Conservation (phyloP, 2,888 invertebrate genomes). For the Heliothis peltigera region DNA sequence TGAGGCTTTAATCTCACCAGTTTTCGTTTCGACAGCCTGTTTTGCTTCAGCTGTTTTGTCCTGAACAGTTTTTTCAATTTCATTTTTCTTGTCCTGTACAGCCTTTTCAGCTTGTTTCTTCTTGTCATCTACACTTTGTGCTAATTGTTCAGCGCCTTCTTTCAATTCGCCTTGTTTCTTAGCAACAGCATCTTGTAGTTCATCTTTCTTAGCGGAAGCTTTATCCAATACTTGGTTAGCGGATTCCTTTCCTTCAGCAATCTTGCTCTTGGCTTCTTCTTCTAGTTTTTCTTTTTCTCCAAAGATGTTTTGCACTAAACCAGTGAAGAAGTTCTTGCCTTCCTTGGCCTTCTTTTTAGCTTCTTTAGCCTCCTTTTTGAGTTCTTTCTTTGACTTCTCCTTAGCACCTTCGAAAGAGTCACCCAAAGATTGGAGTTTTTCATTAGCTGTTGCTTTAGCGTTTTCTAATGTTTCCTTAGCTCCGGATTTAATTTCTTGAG, state of each 20-base stretch:
- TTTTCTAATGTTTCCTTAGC: conserved; percentile 73
- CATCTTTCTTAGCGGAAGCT: conserved; percentile 77
- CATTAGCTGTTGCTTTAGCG: conserved; percentile 71
- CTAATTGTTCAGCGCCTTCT: conserved; percentile 65
- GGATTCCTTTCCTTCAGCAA: conserved; percentile 79
- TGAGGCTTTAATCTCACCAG: conserved; percentile 65
- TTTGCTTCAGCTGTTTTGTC: conserved; percentile 67
- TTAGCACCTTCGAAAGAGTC: conserved; percentile 76
- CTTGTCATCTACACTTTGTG: conserved; percentile 67
- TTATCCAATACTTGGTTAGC: conserved; percentile 78
- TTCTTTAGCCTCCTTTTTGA: conserved; percentile 77
- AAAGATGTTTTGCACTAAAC: conserved; percentile 84
- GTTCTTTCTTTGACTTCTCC: conserved; percentile 75
- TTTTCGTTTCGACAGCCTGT: conserved; percentile 62
- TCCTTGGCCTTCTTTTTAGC: conserved; percentile 85
- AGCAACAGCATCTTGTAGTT: conserved; percentile 71
- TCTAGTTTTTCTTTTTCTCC: conserved; percentile 86
- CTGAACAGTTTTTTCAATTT: conserved; percentile 67
- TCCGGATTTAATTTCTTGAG: conserved; percentile 72
- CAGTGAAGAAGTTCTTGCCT: conserved; percentile 84
- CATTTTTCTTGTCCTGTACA: conserved; percentile 65
- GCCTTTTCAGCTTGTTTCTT: conserved; percentile 69
- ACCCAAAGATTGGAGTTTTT: conserved; percentile 75
- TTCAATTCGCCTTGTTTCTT: conserved; percentile 75
- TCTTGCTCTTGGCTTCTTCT: conserved; percentile 80